Base-by-base conservation (phyloP, 2,113 vertebrate genomes). In the Micronycteris hirsuta region DNA sequence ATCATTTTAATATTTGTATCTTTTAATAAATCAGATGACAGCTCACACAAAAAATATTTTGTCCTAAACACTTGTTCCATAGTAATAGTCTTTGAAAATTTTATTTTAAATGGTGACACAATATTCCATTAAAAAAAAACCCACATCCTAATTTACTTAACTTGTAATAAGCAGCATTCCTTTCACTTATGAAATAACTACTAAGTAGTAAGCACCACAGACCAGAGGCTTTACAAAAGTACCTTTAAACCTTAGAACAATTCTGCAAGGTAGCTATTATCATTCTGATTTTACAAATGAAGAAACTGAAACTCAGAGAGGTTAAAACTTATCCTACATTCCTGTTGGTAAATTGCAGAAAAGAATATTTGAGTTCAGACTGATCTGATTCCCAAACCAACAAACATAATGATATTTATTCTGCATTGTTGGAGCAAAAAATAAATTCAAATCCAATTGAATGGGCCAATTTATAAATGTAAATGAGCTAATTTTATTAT, bases 401-500 rank as follows among this genome's bases (percentile, higher is more conserved):
- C 26, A 84, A 63, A 76, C 3, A 87, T 6, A 90, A 36, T 61
- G 1, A 49, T 54, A 67, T 45, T 67, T 86, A 89, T 61, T 74
- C 56, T 87, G 38, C 7, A 65, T 28, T 56, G 20, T 6, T 43
- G n/a, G 3, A 3, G 19, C 7, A 5, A 13, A 13, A 11, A 16
- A 56, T 17, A 71, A 38, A 76, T 65, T 22, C 36, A 89, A 92
- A 52, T 10, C 33, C 56, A 85, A 85, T 80, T 36, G 45, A 97
- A 87, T 22, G 45, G 12, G 14, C 11, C 58, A 91, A 31, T 63
- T 92, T 41, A 80, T 49, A 85, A 87, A 45, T 9, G 28, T 14
- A 90, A 96, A 92, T 43, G 58, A 88, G 28, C 15, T 52, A 58
- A 87, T 17, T 71, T 93, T 93, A 70, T 58, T 89, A 52, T 14